A percentile compares a stretch with the other conserved stretches of the same genome.
phyloP scores from a whole-genome alignment of 1,140 invertebrate species.

The Caenorhabditis inopinata region DNA sequence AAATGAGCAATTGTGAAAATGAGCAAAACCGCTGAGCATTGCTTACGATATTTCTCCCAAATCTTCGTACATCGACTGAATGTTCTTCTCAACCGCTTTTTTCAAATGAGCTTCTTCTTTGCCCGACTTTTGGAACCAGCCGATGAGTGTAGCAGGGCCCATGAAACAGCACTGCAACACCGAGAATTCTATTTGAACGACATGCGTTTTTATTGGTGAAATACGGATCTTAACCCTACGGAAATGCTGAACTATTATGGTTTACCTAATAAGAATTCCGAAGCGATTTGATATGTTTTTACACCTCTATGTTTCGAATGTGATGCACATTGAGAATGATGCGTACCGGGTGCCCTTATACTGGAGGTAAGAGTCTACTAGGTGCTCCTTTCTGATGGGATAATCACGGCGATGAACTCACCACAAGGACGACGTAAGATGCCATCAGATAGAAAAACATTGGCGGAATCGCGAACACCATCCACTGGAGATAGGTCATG shows the following conservation, averaged over 20 bases:
- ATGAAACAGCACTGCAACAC: conserved; percentile 7
- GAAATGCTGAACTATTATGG: no score
- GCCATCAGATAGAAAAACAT: not conserved
- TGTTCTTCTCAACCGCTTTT: not conserved
- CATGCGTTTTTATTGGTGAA: not conserved
- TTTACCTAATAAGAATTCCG: no score
- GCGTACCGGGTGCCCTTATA: no score
- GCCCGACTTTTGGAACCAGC: not conserved
- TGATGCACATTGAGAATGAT: no score
- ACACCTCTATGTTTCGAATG: no score
- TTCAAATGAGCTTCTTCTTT: conserved; percentile 5
- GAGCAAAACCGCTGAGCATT: not conserved
- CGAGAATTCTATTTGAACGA: not conserved
- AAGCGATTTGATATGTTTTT: no score
- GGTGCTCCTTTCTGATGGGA: no score
- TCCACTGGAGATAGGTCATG: conserved; percentile 31
- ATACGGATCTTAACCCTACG: no score
- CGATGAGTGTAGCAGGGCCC: not conserved
- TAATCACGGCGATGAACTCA: no score
- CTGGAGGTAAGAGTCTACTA: no score
- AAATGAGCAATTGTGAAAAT: not conserved
- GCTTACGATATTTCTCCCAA: conserved; percentile 21
- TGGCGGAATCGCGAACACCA: conserved; percentile 21
- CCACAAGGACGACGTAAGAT: conserved; percentile 17
- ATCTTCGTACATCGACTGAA: conserved; percentile 18